Percentiles rank a stretch among this genome's conserved stretches.
These are phyloP conservation scores for Ectropis grisescens DNA, from an alignment of 1,140 invertebrate genomes.

Conservation along the genomic window DNA sequence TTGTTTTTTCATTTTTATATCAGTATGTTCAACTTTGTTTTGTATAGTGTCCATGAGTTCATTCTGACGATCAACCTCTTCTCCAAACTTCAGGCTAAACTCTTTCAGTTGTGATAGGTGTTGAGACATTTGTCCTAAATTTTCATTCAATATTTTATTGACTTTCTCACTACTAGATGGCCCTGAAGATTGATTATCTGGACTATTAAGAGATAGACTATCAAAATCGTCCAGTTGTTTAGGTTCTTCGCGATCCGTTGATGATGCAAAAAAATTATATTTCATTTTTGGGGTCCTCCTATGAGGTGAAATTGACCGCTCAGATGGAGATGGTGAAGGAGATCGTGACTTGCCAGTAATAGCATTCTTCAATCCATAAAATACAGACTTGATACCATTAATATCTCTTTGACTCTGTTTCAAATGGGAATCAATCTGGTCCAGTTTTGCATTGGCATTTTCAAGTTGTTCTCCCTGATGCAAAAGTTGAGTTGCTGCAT, in stretches of 20 bases:
- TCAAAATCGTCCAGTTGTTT: constrained; percentile 68
- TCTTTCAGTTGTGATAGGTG: constrained; percentile 85
- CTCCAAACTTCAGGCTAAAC: constrained; percentile 84
- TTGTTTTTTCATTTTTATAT: constrained; percentile 83
- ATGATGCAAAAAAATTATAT: constrained; percentile 27
- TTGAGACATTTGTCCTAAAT: constrained; percentile 87
- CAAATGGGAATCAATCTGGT: constrained; percentile 91
- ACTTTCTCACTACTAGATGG: too few species aligned
- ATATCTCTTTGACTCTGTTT: constrained; percentile 94
- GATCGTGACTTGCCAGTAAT: constrained; percentile 79
- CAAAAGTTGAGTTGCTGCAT: constrained; percentile 90
- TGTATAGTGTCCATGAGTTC: constrained; percentile 86
- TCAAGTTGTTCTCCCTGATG: constrained; percentile 92
- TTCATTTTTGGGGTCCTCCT: constrained; percentile 33
- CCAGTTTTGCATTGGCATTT: constrained; percentile 88
- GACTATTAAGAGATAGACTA: constrained; percentile 25
- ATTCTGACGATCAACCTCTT: constrained; percentile 91
- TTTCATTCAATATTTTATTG: constrained; percentile 77
- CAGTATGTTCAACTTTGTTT: constrained; percentile 85
- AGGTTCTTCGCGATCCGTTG: constrained; percentile 63
- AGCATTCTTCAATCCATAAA: constrained; percentile 92
- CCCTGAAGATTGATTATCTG: constrained; percentile 69
- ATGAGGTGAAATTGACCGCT: constrained; percentile 33
- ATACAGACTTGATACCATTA: constrained; percentile 94
- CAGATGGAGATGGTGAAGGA: constrained; percentile 46